Conservation (phyloP, 2,888 invertebrate species). For the Agrypnus murinus region DNA sequence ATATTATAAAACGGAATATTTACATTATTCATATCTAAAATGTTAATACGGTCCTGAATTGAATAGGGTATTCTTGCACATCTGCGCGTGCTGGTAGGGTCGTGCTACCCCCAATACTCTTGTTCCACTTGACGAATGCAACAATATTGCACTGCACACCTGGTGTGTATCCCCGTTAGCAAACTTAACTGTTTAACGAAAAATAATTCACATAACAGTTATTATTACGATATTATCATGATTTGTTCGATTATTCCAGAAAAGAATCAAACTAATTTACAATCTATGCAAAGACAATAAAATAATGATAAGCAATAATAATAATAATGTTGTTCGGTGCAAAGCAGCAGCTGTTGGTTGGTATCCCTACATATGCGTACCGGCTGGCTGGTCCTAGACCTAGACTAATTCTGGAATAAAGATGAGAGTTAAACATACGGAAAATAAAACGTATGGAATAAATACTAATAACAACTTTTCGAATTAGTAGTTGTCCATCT, state of each 20-base stretch:
- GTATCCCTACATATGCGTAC: slow-evolving; percentile 38
- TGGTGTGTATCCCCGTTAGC: slow-evolving; percentile 50
- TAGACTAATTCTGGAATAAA: slow-evolving; percentile 42
- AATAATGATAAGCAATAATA: slow-evolving; percentile 16
- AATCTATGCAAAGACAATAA: slow-evolving; percentile 30
- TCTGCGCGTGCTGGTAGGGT: slow-evolving; percentile 50
- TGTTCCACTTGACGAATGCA: slow-evolving; percentile 59
- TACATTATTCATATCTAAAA: background rate
- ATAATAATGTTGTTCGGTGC: slow-evolving; percentile 12
- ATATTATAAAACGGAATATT: too few species aligned
- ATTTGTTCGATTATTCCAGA: too few species aligned
- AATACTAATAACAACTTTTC: too few species aligned
- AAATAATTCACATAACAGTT: too few species aligned
- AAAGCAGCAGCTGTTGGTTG: slow-evolving; percentile 42
- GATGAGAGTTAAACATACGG: slow-evolving; percentile 23
- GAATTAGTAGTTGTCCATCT: too few species aligned
- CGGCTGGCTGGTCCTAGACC: slow-evolving; percentile 46
- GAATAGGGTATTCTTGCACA: slow-evolving; percentile 48
- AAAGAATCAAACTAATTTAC: background rate
- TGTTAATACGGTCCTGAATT: slow-evolving; percentile 33
- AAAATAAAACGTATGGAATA: slow-evolving; percentile 14
- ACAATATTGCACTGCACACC: slow-evolving; percentile 56
- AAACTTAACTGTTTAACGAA: slow-evolving; percentile 12
- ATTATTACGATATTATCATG: too few species aligned
- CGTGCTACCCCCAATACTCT: slow-evolving; percentile 52